These are phyloP conservation scores for Xylota sylvarum DNA, from an alignment of 2,888 invertebrate genomes.

Conservation along the genomic window DNA sequence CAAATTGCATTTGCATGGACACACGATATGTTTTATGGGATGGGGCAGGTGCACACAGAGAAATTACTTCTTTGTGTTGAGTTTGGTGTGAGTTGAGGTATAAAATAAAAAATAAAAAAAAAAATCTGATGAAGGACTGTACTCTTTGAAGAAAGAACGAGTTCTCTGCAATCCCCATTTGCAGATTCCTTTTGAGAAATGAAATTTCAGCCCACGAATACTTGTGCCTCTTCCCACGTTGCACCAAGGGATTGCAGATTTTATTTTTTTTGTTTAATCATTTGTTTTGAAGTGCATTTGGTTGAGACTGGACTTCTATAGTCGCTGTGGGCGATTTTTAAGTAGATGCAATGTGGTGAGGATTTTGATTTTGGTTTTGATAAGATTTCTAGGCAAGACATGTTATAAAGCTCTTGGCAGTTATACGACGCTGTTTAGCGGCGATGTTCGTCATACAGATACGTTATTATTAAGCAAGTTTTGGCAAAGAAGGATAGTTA, in stretches of 20 bases:
- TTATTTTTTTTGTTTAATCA: not conserved
- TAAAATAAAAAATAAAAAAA: slow-evolving; percentile 8
- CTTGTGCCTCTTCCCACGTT: not conserved
- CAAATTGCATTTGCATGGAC: slow-evolving; percentile 77
- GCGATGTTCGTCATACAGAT: too few species aligned
- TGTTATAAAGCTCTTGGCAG: too few species aligned
- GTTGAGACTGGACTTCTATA: slow-evolving; percentile 34
- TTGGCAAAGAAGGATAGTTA: too few species aligned
- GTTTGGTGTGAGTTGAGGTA: slow-evolving; percentile 61
- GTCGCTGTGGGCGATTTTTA: slow-evolving; percentile 18
- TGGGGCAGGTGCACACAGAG: not conserved
- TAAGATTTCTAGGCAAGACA: too few species aligned
- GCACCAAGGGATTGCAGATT: slow-evolving; percentile 4
- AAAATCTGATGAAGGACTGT: slow-evolving; percentile 54
- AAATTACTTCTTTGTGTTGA: slow-evolving; percentile 60
- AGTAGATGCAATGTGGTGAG: not conserved
- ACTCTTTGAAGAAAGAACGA: slow-evolving; percentile 49
- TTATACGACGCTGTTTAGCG: too few species aligned
- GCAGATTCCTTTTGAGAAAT: slow-evolving; percentile 70
- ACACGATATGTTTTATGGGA: slow-evolving; percentile 68
- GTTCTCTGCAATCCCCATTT: slow-evolving; percentile 54
- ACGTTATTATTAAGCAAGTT: too few species aligned
- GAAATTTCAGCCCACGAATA: slow-evolving; percentile 46
- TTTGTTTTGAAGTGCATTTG: slow-evolving; percentile 32
- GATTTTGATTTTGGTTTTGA: not conserved